These are phyloP conservation scores for Potamarius usumacintae DNA, from an alignment of 2,113 vertebrate species.

Conservation along the genomic window DNA sequence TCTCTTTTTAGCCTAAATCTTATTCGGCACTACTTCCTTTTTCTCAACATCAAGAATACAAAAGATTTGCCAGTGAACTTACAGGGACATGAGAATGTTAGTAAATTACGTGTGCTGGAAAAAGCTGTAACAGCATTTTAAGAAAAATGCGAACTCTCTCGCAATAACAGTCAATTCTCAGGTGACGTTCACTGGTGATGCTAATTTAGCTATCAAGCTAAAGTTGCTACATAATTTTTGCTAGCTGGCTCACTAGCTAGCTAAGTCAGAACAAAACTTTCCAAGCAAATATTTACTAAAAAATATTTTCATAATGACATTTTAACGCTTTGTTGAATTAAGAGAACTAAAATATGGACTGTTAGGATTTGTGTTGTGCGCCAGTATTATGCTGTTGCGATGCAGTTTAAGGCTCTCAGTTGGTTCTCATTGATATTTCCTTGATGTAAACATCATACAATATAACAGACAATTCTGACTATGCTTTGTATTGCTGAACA, in stretches of 20 bases:
- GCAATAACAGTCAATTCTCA: not conserved
- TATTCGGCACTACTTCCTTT: not conserved
- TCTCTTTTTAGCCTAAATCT: not conserved
- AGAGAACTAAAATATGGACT: not conserved
- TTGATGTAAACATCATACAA: not conserved
- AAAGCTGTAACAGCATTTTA: not conserved
- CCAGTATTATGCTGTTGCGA: not conserved
- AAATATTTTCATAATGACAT: not conserved
- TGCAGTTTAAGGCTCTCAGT: not conserved
- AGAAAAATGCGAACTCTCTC: not conserved
- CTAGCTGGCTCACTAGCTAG: not conserved
- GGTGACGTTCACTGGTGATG: not conserved
- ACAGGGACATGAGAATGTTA: not conserved
- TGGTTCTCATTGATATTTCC: not conserved
- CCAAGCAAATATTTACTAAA: not conserved
- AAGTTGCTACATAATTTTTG: not conserved
- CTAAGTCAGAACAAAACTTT: not conserved
- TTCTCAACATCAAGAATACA: not conserved
- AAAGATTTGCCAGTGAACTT: not conserved
- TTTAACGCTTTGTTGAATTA: not conserved
- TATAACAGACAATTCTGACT: not conserved
- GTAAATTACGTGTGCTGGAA: not conserved
- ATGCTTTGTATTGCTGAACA: constrained; percentile 56
- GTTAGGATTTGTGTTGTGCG: not conserved
- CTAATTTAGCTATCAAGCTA: not conserved